Base-by-base conservation (phyloP, 1,140 invertebrate genomes). In the Trigoniulus corallinus region DNA sequence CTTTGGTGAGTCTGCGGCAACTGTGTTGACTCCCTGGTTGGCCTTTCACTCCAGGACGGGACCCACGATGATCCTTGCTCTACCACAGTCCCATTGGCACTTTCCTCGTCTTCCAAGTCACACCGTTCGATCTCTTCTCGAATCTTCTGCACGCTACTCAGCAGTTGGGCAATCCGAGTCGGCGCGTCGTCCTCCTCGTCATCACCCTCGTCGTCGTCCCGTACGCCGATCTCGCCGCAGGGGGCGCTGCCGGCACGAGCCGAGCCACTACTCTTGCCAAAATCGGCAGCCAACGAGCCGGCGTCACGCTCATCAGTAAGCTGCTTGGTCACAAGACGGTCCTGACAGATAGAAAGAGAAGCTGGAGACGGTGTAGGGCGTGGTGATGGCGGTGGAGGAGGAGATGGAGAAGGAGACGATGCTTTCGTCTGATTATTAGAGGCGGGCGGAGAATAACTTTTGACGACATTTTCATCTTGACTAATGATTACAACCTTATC, bases 111-210 rank as follows among this genome's bases (percentile, higher is more conserved):
- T 43, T 43, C 41, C n/a, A 43, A 22, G 7, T 18, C 18, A 43
- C 41, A 43, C 18, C n/a, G 21, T 41, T 22, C 48, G 26, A 50
- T 41, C 24, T 50, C 48, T 22, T 42, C 37, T 42, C 22, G 29
- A 24, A 50, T 50, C 26, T 25, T 50, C 22, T 41, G n/a, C 18
- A 50, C 34, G 21, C 48, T 50, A 3, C 2, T 50, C 3, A 50
- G 13, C 3, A 50, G 22, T 20, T 50, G 37, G 15, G 29, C 29
- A 7, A 34, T 34, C 37, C 25, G 48, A 7, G 23, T 25, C 10
- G 47, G 4, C 3, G 47, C 21, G 26, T 47, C 7, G 10, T 24
- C 25, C 24, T 4, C 46, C 7, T 21, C 3, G 21, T 12, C 21
- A 13, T 12, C 7, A 12, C 10, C 21, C 12, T 24, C 46, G 4